A percentile compares a stretch with the other conserved stretches of the same genome.
These are phyloP conservation scores for Harpagoxenus sublaevis DNA, from an alignment of 2,888 invertebrate species.

Conservation along the genomic window DNA sequence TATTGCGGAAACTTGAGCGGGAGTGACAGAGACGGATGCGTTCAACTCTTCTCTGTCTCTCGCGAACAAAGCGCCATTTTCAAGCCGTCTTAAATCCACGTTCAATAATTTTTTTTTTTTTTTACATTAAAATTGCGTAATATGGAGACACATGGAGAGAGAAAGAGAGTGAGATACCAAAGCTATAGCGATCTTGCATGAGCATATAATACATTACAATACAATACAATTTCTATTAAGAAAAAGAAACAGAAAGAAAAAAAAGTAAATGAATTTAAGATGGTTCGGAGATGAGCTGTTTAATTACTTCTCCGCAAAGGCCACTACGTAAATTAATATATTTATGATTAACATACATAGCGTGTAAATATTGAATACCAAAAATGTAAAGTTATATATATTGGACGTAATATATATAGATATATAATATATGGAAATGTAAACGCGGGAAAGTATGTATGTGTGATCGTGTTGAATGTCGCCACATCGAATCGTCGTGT, in stretches of 20 bases:
- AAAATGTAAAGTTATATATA: conserved; percentile 47
- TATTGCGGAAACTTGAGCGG: neutral
- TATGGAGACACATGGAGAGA: neutral
- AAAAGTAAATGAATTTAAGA: neutral
- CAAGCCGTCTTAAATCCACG: conserved; percentile 14
- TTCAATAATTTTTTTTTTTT: neutral
- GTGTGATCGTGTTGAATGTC: conserved; percentile 35
- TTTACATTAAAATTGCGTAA: neutral
- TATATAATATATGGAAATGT: conserved; percentile 23
- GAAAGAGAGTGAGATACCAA: no score
- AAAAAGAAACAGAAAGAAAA: neutral
- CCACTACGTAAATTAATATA: conserved; percentile 47
- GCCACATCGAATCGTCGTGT: conserved; percentile 17
- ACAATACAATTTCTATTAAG: neutral
- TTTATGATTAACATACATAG: conserved; percentile 31
- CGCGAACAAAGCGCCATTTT: neutral
- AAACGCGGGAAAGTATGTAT: conserved; percentile 29
- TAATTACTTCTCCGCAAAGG: conserved; percentile 22
- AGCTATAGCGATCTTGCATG: neutral
- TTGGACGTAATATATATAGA: conserved; percentile 21
- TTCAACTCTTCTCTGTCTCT: neutral
- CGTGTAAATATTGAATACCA: conserved; percentile 55
- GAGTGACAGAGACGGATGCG: neutral
- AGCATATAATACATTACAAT: neutral
- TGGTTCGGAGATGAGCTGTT: conserved; percentile 17